phyloP scores from a whole-genome alignment of 64 coral and sea anemone species.

The Orbicella faveolata region DNA sequence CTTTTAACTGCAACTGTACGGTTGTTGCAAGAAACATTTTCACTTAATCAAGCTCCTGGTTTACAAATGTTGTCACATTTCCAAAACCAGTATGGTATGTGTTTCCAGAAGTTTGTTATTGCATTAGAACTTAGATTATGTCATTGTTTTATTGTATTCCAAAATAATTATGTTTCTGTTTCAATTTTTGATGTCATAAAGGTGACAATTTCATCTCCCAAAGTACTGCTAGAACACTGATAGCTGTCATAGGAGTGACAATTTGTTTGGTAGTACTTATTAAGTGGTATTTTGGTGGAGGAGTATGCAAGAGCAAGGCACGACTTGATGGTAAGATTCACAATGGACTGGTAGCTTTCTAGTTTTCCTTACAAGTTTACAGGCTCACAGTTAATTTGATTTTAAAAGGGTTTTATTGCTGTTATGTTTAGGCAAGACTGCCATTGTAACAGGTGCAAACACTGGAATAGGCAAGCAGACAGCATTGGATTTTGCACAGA shows the following conservation, averaged over 20 bases:
- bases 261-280: background rate
- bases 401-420: background rate
- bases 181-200: background rate
- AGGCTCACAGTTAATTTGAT: no score
- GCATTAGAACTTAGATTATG: no score
- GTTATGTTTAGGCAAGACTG: constrained; percentile 29
- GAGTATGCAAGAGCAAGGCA: constrained; percentile 57
- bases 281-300: constrained; percentile 65
- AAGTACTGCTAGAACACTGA: background rate
- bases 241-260: background rate
- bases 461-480: constrained; percentile 39
- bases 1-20: no score
- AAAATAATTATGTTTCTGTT: background rate
- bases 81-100: no score
- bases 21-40: no score
- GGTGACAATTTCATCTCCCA: background rate
- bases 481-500: constrained; percentile 4
- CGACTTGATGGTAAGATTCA: constrained; percentile 57
- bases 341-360: background rate
- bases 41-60: no score
- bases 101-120: no score
- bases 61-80: no score
- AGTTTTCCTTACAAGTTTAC: background rate
- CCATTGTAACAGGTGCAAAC: constrained; percentile 30
- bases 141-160: no score